Percentiles rank a stretch among this genome's conserved stretches.
These are phyloP conservation scores for Mystacides longicornis DNA, from an alignment of 2,888 invertebrate genomes.

Conservation along the genomic window DNA sequence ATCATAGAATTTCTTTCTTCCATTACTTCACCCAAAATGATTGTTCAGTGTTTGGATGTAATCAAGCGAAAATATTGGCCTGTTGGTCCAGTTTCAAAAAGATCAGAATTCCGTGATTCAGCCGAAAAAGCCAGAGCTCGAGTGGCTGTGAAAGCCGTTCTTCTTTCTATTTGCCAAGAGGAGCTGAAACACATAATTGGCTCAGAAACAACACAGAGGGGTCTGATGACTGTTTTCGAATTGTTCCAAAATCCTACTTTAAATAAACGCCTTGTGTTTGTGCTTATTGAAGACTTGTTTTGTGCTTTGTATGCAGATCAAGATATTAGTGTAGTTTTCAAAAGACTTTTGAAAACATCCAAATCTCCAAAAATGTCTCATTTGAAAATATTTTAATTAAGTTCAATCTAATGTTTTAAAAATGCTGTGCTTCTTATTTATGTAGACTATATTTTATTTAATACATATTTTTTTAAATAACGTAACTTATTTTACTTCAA, in stretches of 20 bases:
- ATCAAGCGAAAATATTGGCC: conserved; percentile 48
- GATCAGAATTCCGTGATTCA: conserved; percentile 11
- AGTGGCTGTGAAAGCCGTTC: conserved; percentile 22
- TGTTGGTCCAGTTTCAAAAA: not conserved
- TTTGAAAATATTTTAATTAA: conserved; percentile 8
- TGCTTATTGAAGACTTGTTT: conserved; percentile 40
- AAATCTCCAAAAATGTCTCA: conserved; percentile 11
- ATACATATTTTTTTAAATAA: not conserved
- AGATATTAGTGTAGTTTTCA: conserved; percentile 11
- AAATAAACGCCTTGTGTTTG: conserved; percentile 76
- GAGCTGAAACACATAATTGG: conserved; percentile 86
- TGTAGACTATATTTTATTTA: not conserved
- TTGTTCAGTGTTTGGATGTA: conserved; percentile 76
- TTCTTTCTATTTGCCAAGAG: conserved; percentile 41
- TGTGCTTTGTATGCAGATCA: conserved; percentile 17
- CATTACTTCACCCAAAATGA: conserved; percentile 79
- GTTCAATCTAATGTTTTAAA: not conserved
- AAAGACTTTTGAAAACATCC: conserved; percentile 16
- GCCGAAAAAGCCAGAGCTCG: conserved; percentile 18
- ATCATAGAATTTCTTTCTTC: conserved; percentile 83
- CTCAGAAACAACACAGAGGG: conserved; percentile 76
- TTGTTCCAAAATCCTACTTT: conserved; percentile 80
- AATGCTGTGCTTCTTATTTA: not conserved
- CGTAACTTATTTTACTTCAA: not conserved
- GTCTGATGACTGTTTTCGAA: conserved; percentile 77